phyloP scores from a whole-genome alignment of 2,888 invertebrate genomes.

The Spodoptera littoralis region DNA sequence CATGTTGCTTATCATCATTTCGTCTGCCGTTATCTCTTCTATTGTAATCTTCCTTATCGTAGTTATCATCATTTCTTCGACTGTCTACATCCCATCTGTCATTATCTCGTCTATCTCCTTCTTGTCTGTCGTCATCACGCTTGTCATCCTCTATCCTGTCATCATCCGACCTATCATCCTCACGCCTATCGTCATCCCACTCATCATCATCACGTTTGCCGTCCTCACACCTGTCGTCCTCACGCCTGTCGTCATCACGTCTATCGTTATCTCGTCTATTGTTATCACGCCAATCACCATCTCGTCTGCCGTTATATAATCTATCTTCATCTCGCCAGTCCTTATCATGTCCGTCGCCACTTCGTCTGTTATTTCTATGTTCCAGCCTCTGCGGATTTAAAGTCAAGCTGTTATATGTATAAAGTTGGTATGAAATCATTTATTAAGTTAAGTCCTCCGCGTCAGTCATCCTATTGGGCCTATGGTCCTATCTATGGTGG shows the following conservation, averaged over 20 bases:
- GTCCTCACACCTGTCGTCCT: not conserved
- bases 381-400: too few species aligned
- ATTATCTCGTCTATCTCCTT: not conserved
- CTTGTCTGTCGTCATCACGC: constrained; percentile 1
- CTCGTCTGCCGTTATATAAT: not conserved
- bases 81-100: not conserved
- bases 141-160: not conserved
- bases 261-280: constrained; percentile 7
- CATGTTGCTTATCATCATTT: too few species aligned
- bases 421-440: too few species aligned
- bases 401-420: too few species aligned
- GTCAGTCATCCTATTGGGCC: too few species aligned
- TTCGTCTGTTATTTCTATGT: not conserved
- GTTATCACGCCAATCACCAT: not conserved
- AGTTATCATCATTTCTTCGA: not conserved
- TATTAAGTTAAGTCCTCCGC: too few species aligned
- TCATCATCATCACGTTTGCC: constrained; percentile 1
- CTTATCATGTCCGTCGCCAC: not conserved
- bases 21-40: too few species aligned
- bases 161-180: too few species aligned
- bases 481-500: too few species aligned
- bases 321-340: not conserved
- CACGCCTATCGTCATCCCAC: not conserved
- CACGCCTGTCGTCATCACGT: not conserved
- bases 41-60: not conserved